Evolutionary conservation across 2,888 invertebrate genomes (phyloP).

Genomic region (Melinopterus prodromus): DNA sequence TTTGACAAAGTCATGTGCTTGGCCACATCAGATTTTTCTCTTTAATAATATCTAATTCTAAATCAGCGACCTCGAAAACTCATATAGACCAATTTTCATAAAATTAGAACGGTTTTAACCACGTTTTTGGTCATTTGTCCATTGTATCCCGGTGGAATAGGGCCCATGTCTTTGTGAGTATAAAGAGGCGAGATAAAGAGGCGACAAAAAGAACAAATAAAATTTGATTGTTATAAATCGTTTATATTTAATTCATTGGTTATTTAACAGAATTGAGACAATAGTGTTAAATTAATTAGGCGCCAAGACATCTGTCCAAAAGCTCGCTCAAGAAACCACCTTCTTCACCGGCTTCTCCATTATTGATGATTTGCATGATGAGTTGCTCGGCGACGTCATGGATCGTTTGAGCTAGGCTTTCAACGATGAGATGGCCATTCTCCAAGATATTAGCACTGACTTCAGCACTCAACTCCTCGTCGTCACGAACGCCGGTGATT

Average conservation of each 20-base stretch:
- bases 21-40: too few species aligned
- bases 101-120: too few species aligned
- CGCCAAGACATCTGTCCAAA: conserved; percentile 17
- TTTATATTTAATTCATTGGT: not conserved
- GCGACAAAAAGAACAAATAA: too few species aligned
- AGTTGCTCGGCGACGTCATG: conserved; percentile 13
- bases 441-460: conserved; percentile 19
- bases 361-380: conserved; percentile 12
- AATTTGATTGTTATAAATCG: not conserved
- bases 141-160: too few species aligned
- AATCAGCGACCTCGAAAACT: too few species aligned
- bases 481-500: conserved; percentile 27
- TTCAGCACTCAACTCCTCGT: conserved; percentile 27
- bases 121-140: too few species aligned
- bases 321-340: conserved; percentile 17
- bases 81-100: too few species aligned
- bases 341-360: conserved; percentile 22
- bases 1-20: too few species aligned
- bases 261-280: not conserved
- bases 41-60: too few species aligned
- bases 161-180: too few species aligned
- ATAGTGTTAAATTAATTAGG: not conserved
- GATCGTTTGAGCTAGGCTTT: conserved; percentile 13
- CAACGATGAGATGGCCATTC: conserved; percentile 18
- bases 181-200: too few species aligned